Percentiles rank a stretch among this genome's conserved stretches.
phyloP scores from a whole-genome alignment of 2,888 invertebrate species.

The Heteromyza rotundicornis region DNA sequence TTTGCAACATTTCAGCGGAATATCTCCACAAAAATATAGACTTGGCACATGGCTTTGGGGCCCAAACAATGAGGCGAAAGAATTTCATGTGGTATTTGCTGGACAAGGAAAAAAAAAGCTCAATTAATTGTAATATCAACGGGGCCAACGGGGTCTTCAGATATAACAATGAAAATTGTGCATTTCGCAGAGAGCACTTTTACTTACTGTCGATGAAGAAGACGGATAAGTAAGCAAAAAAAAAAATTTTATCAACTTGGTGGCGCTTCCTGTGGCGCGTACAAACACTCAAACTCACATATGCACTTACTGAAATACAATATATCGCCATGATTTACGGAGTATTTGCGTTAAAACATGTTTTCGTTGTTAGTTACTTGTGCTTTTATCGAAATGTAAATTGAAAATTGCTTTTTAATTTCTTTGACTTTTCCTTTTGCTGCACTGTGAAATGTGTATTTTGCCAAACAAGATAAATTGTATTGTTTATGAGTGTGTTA shows the following conservation, averaged over 20 bases:
- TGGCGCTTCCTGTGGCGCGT: constrained; percentile 3
- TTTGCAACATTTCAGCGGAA: background rate
- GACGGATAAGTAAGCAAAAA: background rate
- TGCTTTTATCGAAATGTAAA: constrained; percentile 14
- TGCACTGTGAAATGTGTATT: background rate
- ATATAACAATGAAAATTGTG: constrained; percentile 1
- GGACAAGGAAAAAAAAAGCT: too few species aligned
- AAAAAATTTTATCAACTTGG: background rate
- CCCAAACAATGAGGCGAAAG: background rate
- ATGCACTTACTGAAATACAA: too few species aligned
- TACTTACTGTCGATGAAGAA: background rate
- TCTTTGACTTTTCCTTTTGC: background rate
- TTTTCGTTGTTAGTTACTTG: background rate
- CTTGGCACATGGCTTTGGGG: background rate
- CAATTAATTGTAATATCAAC: background rate
- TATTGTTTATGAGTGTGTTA: constrained; percentile 2
- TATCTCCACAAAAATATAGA: background rate
- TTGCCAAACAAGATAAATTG: background rate
- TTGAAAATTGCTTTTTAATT: constrained; percentile 13
- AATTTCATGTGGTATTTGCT: background rate
- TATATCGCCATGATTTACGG: background rate
- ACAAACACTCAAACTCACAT: background rate
- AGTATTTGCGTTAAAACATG: background rate
- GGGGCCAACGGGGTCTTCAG: background rate
- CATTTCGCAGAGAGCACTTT: background rate